A percentile compares a stretch with the other conserved stretches of the same genome.
Evolutionary conservation across 2,113 vertebrate genomes (phyloP).

Genomic region (Spermophilus dauricus): DNA sequence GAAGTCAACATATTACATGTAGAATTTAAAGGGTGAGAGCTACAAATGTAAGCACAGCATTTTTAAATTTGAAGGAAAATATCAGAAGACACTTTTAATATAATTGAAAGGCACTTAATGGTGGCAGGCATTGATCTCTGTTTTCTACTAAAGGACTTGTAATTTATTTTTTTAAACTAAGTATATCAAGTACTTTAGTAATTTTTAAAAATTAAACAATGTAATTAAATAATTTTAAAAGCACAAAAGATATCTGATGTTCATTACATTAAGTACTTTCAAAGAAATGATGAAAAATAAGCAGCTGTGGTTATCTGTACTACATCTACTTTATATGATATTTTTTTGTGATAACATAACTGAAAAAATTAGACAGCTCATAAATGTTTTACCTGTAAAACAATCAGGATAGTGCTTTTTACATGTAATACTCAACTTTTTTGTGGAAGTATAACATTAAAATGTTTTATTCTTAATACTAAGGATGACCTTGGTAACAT

Average conservation of each 20-base stretch:
- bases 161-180: constrained; percentile 26
- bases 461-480: neutral
- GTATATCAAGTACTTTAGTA: neutral
- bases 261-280: neutral
- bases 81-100: constrained; percentile 5
- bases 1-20: neutral
- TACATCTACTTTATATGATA: neutral
- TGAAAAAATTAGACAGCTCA: neutral
- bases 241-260: neutral
- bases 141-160: neutral
- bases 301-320: neutral
- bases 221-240: neutral
- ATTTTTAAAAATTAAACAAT: neutral
- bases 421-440: neutral
- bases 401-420: neutral
- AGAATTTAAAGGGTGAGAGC: neutral
- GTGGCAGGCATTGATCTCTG: neutral
- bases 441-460: constrained; percentile 57
- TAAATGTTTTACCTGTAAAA: constrained; percentile 48
- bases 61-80: neutral
- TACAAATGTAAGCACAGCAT: neutral
- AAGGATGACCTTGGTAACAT: neutral
- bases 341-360: neutral
- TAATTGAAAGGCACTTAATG: neutral
- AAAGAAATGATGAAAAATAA: neutral